These are phyloP conservation scores for Lycophotia porphyrea DNA, from an alignment of 2,888 invertebrate genomes.

Conservation along the genomic window DNA sequence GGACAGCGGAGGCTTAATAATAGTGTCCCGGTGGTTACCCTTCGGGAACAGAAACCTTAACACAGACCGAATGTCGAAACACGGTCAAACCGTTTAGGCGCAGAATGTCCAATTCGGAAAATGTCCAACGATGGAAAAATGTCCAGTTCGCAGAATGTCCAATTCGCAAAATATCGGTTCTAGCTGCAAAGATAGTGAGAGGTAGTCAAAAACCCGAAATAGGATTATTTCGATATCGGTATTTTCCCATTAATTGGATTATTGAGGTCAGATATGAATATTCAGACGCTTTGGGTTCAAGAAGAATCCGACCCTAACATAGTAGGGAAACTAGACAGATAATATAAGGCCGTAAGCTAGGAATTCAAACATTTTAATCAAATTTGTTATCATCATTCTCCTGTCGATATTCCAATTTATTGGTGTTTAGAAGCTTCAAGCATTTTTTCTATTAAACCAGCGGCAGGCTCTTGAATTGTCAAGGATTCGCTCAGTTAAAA, in stretches of 20 bases:
- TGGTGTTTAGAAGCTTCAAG: background rate
- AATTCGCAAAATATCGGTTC: too few relatives aligned
- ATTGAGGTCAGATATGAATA: slow-evolving; percentile 31
- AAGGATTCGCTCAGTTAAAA: background rate
- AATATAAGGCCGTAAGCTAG: background rate
- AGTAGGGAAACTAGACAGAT: background rate
- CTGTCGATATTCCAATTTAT: background rate
- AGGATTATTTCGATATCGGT: slow-evolving; percentile 14
- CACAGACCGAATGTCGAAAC: too few relatives aligned
- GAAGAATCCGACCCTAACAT: slow-evolving; percentile 31
- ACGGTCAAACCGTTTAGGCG: too few relatives aligned
- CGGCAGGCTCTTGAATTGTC: background rate
- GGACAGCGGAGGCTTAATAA: too few relatives aligned
- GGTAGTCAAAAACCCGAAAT: background rate
- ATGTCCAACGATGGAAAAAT: too few relatives aligned
- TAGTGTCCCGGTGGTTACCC: too few relatives aligned
- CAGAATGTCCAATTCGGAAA: too few relatives aligned
- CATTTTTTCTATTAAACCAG: background rate
- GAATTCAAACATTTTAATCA: background rate
- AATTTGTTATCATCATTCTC: background rate
- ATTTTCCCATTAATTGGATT: slow-evolving; percentile 39
- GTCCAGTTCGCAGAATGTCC: too few relatives aligned
- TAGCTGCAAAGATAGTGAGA: background rate
- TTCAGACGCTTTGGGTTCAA: slow-evolving; percentile 29
- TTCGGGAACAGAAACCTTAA: too few relatives aligned